Conservation (phyloP, 2,888 invertebrate species). For the Pinctada fucata region DNA sequence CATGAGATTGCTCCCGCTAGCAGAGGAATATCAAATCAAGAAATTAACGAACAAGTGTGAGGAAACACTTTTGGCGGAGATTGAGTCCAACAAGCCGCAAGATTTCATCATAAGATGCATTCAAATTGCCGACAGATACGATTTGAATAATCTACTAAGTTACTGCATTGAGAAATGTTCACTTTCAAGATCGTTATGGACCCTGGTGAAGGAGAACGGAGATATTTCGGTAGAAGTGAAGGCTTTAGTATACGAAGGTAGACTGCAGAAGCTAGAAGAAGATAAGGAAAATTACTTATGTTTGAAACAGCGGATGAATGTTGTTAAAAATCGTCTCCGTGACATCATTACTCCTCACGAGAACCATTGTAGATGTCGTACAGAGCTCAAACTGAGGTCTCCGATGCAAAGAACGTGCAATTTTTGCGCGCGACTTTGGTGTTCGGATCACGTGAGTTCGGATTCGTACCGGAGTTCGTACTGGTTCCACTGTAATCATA, state of each 20-base stretch:
- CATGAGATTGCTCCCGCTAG: conserved; percentile 48
- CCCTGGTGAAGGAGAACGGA: conserved; percentile 35
- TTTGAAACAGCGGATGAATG: conserved; percentile 42
- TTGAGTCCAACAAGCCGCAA: conserved; percentile 32
- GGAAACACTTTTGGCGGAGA: conserved; percentile 40
- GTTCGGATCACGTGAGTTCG: conserved; percentile 54
- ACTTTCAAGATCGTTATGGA: conserved; percentile 33
- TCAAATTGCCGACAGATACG: conserved; percentile 34
- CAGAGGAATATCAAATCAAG: conserved; percentile 54
- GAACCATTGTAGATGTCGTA: conserved; percentile 54
- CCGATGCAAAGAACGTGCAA: conserved; percentile 50
- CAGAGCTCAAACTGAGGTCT: conserved; percentile 53
- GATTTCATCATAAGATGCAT: conserved; percentile 48
- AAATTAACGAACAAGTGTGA: conserved; percentile 54
- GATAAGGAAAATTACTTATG: conserved; percentile 38
- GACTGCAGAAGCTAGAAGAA: conserved; percentile 43
- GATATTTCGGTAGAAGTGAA: conserved; percentile 44
- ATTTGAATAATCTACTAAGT: conserved; percentile 17
- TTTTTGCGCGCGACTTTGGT: conserved; percentile 53
- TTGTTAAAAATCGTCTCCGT: conserved; percentile 46
- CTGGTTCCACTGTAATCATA: conserved; percentile 56
- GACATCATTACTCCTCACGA: conserved; percentile 55
- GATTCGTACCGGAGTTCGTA: conserved; percentile 56
- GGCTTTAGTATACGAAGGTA: conserved; percentile 43
- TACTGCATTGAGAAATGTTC: conserved; percentile 38